A percentile compares a stretch with the other conserved stretches of the same genome.
Conservation (phyloP, 2,888 invertebrate genomes). For the Pandemis heparana region DNA sequence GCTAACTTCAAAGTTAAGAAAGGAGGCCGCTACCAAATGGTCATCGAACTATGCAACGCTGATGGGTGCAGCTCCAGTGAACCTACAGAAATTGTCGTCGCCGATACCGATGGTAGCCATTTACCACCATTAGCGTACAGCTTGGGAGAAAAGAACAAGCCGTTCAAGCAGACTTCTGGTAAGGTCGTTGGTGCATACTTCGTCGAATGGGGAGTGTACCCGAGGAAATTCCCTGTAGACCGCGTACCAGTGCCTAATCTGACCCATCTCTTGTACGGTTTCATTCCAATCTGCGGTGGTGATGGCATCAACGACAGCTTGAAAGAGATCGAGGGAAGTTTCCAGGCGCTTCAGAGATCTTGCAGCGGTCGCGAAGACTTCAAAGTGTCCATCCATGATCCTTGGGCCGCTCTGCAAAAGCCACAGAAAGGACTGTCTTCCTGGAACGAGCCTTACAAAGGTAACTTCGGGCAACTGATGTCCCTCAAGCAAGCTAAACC, state of each 20-base stretch:
- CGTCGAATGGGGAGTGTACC: conserved; percentile 82
- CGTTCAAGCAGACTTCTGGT: conserved; percentile 79
- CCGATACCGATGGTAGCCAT: conserved; percentile 82
- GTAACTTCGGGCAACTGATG: conserved; percentile 81
- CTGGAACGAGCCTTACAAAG: conserved; percentile 83
- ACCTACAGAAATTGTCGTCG: conserved; percentile 75
- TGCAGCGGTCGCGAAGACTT: conserved; percentile 81
- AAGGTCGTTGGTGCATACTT: conserved; percentile 81
- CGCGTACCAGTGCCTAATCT: conserved; percentile 76
- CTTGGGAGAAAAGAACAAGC: conserved; percentile 77
- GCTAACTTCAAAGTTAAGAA: conserved; percentile 78
- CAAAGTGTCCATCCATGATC: conserved; percentile 80
- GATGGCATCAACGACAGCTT: conserved; percentile 83
- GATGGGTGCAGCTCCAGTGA: conserved; percentile 78
- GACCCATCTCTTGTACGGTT: conserved; percentile 79
- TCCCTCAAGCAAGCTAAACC: conserved; percentile 79
- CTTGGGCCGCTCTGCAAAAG: conserved; percentile 81
- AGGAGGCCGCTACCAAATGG: conserved; percentile 78
- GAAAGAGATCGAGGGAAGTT: conserved; percentile 82
- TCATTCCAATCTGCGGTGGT: conserved; percentile 81
- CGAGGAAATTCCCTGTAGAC: conserved; percentile 79
- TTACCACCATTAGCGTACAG: conserved; percentile 74
- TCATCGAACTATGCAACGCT: conserved; percentile 74
- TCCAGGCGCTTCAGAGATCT: conserved; percentile 79
- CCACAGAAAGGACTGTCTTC: conserved; percentile 79